Conservation (phyloP, 2,888 invertebrate genomes). For the Eilema depressum region DNA sequence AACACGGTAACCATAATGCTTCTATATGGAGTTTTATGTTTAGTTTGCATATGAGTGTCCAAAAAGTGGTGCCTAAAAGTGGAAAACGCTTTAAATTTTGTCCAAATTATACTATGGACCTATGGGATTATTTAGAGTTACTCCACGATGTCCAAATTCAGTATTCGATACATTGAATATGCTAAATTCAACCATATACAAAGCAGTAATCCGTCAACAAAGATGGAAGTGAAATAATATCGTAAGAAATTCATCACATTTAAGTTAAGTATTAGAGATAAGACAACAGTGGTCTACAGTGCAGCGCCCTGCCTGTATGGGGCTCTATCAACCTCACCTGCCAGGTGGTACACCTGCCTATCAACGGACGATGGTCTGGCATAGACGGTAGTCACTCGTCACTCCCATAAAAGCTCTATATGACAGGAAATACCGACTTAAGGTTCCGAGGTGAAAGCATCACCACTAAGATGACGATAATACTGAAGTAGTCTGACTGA, state of each 20-base stretch:
- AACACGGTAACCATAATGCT: constrained; percentile 47
- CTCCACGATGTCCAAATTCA: too few species aligned
- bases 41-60: background rate
- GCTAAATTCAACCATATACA: background rate
- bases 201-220: background rate
- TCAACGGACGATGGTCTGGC: background rate
- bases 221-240: background rate
- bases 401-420: background rate
- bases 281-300: background rate
- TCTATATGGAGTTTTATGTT: constrained; percentile 45
- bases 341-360: background rate
- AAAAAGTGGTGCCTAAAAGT: background rate
- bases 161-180: background rate
- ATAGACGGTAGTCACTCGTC: too few species aligned
- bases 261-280: background rate
- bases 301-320: background rate
- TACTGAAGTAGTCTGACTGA: background rate
- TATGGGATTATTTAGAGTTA: too few species aligned
- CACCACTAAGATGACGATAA: background rate
- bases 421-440: background rate
- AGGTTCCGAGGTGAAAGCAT: background rate
- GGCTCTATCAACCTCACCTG: background rate
- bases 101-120: background rate
- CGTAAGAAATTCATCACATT: background rate
- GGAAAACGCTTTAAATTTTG: background rate